Base-by-base conservation (phyloP, 2,113 vertebrate genomes). In the Zingel zingel region DNA sequence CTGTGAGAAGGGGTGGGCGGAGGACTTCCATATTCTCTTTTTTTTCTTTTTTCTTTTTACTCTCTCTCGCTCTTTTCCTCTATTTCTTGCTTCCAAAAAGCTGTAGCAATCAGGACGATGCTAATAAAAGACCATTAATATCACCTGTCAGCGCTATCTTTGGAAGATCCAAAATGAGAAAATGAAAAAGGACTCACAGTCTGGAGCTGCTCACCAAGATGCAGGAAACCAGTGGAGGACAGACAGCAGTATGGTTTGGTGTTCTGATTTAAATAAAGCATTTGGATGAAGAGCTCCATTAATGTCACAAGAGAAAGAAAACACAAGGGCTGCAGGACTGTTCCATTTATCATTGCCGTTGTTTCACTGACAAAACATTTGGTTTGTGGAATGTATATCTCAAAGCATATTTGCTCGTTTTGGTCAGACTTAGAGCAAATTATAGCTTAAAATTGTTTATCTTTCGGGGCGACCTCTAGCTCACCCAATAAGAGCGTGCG, bases 71-170 rank as follows among this genome's bases (percentile, higher is more conserved):
- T 88, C 76, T 69, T 77, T 87, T 74, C 67, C 57, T 85, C 81
- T 85, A 67, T 89, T 72, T 89, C 63, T 61, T 36, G 48, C 85
- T 92, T 88, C 82, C 83, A 91, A 89, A 90, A 89, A 93, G 86
- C 91, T 93, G 90, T 63, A 80, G 93, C 89, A 93, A 95, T 94
- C 88, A 91, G 90, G 83, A 85, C 15, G 80, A 90, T 88, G 86
- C 81, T 95, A 94, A 96, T 94, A 95, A 95, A 95, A 93, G 86
- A 82, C 85, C 89, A 94, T 95, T 95, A 94, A 95, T 94, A 92
- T 94, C 86, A 93, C 91, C 92, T 94, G 93, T 94, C 94, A 93
- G 90, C 30, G 84, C 93, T 94, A 94, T 94, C 92, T 95, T 94
- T 93, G 89, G 93, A 95, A 94, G 86, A 77, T 92, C 92, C 90